Evolutionary conservation across 2,113 vertebrate genomes (phyloP).

Genomic region (Calyptommatus sinebrachiatus): DNA sequence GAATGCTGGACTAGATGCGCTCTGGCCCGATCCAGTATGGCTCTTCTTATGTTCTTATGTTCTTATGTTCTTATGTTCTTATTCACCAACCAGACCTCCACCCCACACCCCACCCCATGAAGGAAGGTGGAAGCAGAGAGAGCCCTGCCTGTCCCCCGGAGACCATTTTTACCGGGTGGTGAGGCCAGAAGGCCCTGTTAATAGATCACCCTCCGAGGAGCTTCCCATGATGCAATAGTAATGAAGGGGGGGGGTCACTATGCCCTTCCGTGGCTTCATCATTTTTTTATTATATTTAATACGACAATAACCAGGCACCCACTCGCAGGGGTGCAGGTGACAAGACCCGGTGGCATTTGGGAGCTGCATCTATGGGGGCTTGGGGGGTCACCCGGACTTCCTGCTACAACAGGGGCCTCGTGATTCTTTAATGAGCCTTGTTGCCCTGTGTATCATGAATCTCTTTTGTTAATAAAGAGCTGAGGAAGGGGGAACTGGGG

Average conservation of each 20-base stretch:
- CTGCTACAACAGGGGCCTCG: background rate
- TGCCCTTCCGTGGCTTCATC: background rate
- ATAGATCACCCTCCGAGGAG: conserved; percentile 5
- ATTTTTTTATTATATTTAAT: conserved; percentile 19
- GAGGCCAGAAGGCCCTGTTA: background rate
- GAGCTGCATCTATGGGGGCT: background rate
- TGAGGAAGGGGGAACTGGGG: no score
- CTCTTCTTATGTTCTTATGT: no score
- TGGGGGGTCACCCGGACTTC: background rate
- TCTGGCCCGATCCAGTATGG: no score
- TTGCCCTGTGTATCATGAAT: background rate
- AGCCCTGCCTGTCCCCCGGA: background rate
- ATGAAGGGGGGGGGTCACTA: conserved; percentile 1
- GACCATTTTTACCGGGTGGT: background rate
- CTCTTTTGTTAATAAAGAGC: background rate
- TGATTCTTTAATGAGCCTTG: background rate
- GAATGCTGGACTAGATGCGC: no score
- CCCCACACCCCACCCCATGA: no score
- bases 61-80: no score
- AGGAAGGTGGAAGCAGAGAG: background rate
- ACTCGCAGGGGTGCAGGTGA: rapidly evolving
- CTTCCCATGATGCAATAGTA: conserved; percentile 41
- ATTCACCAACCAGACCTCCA: no score
- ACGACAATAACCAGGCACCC: background rate
- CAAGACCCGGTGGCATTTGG: background rate